Evolutionary conservation across 37 sponge, comb jelly and placozoan species (phyloP).

Genomic region (Geodia barretti): DNA sequence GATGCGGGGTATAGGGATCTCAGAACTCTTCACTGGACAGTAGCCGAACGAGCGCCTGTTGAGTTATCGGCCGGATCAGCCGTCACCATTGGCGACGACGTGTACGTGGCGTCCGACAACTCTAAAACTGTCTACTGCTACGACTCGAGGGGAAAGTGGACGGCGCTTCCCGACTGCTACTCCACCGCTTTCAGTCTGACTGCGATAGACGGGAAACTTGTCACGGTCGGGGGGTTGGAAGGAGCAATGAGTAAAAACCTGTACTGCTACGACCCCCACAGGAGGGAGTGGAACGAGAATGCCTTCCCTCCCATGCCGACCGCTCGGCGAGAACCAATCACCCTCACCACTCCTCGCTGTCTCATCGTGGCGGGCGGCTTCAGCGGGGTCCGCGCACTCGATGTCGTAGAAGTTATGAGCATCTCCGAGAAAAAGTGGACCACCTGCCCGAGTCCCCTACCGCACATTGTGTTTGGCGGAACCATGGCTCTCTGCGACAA

Average conservation of each 20-base stretch:
- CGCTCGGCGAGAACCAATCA: background rate
- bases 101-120: background rate
- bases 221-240: background rate
- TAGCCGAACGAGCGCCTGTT: background rate
- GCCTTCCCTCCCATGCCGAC: background rate
- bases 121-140: background rate
- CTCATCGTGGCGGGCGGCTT: background rate
- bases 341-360: background rate
- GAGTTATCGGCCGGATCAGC: background rate
- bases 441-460: background rate
- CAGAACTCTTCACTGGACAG: background rate
- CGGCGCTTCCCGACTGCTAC: background rate
- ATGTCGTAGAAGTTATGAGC: background rate
- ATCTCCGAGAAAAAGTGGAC: background rate
- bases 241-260: background rate
- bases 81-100: background rate
- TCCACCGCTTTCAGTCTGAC: background rate
- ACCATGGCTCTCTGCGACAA: background rate
- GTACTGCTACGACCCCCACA: background rate
- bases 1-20: too few species aligned
- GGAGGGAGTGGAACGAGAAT: background rate
- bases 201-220: background rate
- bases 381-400: background rate
- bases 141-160: background rate
- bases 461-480: background rate